These are phyloP conservation scores for Meda fulgida DNA, from an alignment of 2,797 vertebrate genomes.

Conservation along the genomic window DNA sequence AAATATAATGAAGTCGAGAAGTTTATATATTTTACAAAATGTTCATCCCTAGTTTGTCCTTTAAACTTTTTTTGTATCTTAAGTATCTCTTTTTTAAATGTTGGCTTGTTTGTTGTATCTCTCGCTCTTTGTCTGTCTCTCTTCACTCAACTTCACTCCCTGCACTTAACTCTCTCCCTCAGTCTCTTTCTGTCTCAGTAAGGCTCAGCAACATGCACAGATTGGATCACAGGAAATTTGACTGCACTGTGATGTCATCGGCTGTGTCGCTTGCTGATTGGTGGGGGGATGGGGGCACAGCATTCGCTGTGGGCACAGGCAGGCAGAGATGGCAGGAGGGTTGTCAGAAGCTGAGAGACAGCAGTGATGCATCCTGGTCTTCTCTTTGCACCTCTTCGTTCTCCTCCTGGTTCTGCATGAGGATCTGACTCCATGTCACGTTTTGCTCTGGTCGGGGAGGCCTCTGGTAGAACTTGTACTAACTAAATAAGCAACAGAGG, in stretches of 20 bases:
- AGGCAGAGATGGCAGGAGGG: slow-evolving; percentile 66
- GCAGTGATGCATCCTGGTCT: slow-evolving; percentile 67
- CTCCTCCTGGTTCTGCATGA: slow-evolving; percentile 9
- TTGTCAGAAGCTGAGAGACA: slow-evolving; percentile 71
- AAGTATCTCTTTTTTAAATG: neutral
- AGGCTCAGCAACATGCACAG: slow-evolving; percentile 73
- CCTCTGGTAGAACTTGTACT: slow-evolving; percentile 54
- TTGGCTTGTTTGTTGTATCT: slow-evolving; percentile 18
- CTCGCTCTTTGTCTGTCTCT: slow-evolving; percentile 37
- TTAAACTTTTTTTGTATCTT: neutral
- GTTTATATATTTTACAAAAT: neutral
- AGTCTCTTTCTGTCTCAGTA: slow-evolving; percentile 61
- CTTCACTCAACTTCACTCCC: slow-evolving; percentile 41
- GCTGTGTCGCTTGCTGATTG: slow-evolving; percentile 67
- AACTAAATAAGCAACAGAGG: slow-evolving; percentile 39
- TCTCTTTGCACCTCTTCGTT: slow-evolving; percentile 62
- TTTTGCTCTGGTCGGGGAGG: slow-evolving; percentile 58
- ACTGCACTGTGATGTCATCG: slow-evolving; percentile 80
- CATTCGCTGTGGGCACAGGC: slow-evolving; percentile 59
- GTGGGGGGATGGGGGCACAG: slow-evolving; percentile 59
- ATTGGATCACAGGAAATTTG: slow-evolving; percentile 78
- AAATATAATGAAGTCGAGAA: neutral
- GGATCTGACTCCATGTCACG: slow-evolving; percentile 35
- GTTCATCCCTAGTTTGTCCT: neutral
- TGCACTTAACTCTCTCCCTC: slow-evolving; percentile 46